A percentile compares a stretch with the other conserved stretches of the same genome.
phyloP scores from a whole-genome alignment of 2,113 vertebrate genomes.

The Psittacara wagleri region DNA sequence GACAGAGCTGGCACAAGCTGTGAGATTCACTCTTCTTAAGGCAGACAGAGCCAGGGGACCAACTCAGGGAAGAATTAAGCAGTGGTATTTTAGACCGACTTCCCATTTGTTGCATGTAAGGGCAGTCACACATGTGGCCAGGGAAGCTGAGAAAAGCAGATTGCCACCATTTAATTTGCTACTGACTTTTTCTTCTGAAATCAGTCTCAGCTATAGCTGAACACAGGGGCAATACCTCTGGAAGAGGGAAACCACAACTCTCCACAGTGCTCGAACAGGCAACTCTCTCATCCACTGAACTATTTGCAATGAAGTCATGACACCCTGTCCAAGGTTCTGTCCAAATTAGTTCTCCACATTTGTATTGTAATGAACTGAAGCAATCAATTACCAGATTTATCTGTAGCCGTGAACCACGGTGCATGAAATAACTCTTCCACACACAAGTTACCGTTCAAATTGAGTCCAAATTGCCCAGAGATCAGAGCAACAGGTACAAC shows the following conservation, averaged over 20 bases:
- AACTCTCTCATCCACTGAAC: not conserved
- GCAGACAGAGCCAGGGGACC: not conserved
- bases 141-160: not conserved
- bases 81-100: not conserved
- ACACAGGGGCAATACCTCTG: not conserved
- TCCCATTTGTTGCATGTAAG: not conserved
- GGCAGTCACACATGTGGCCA: not conserved
- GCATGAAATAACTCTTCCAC: not conserved
- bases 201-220: not conserved
- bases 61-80: not conserved
- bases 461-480: not conserved
- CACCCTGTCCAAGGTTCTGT: rapidly evolving
- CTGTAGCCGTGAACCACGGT: not conserved
- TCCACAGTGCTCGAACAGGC: not conserved
- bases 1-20: not conserved
- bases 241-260: not conserved
- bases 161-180: not conserved
- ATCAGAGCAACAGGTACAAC: not conserved
- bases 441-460: not conserved
- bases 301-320: not conserved
- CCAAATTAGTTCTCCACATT: not conserved
- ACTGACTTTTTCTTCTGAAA: not conserved
- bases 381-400: not conserved
- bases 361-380: not conserved
- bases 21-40: not conserved